Base-by-base conservation (phyloP, 2,888 invertebrate species). In the Dascillus cervinus region DNA sequence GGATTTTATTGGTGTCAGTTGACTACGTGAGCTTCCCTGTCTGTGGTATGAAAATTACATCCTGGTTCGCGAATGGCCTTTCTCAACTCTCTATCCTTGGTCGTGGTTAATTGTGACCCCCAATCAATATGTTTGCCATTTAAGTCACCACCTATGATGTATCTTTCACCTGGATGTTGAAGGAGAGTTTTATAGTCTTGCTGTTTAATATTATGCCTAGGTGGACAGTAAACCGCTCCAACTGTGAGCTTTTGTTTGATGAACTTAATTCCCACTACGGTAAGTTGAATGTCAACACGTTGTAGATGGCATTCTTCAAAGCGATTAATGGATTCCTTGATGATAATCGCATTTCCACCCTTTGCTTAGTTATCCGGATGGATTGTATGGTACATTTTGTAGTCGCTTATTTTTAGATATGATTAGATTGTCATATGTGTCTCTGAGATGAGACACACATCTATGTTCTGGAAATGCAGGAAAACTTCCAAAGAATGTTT, bases 141-240 rank as follows among this genome's bases (percentile, higher is more conserved):
- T 9, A 26, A 26, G 22, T 36, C 22, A n/a, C 32, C 17, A 13
- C 31, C 36, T 9, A 27, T 25, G 24, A 39, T 40, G 39, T 43
- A 39, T 37, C 28, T 34, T 20, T 37, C 13, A 9, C 29, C 12
- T n/a, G 14, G 11, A 9, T 25, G 10, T 25, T 24, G 11, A 9
- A 29, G 12, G n/a, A 29, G 12, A 10, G 17, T 29, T 13, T 34
- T 9, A 11, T 40, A 43, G 5, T 43, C 23, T 29, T 39, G 29
- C 30, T 34, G 30, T 32, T 44, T 43, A 23, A 29, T 34, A 26
- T 26, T 35, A 30, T 43, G 32, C 19, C 30, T 38, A 12, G 43
- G 39, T 25, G 39, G 41, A 13, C 37, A 43, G 26, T 41, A 43
- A 9, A 44, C 22, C 3, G 22, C 21, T 13, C 21, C 22, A 9